A percentile compares a stretch with the other conserved stretches of the same genome.
phyloP scores from a whole-genome alignment of 2,888 invertebrate genomes.

The Chrysotoxum bicinctum region DNA sequence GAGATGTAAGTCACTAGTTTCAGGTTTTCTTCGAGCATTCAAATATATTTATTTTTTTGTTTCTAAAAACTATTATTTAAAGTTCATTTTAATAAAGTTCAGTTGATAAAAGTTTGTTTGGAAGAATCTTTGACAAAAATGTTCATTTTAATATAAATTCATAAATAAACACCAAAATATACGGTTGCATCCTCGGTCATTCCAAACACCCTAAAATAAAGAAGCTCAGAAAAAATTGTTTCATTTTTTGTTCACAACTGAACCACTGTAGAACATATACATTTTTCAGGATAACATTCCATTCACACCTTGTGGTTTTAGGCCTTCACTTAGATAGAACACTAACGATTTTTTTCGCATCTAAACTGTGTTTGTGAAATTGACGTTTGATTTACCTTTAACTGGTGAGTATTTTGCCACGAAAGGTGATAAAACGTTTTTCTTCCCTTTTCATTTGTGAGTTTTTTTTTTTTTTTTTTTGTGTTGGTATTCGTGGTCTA shows the following conservation, averaged over 20 bases:
- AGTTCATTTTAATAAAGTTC: too few relatives aligned
- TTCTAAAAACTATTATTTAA: too few relatives aligned
- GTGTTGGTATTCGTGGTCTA: slow-evolving; percentile 43
- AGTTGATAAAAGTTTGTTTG: too few relatives aligned
- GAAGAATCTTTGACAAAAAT: too few relatives aligned
- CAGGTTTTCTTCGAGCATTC: too few relatives aligned
- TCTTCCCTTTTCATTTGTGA: slow-evolving; percentile 19
- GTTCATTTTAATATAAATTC: too few relatives aligned
- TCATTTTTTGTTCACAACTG: neutral
- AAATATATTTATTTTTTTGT: too few relatives aligned
- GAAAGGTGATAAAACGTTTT: slow-evolving; percentile 27
- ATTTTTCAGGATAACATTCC: neutral
- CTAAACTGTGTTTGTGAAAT: slow-evolving; percentile 51
- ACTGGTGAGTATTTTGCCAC: slow-evolving; percentile 17
- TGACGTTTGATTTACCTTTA: slow-evolving; percentile 65
- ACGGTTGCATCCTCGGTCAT: too few relatives aligned
- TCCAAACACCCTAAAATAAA: neutral
- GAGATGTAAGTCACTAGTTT: too few relatives aligned
- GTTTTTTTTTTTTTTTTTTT: slow-evolving; percentile 15
- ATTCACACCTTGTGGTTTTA: slow-evolving; percentile 4
- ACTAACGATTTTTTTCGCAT: slow-evolving; percentile 17
- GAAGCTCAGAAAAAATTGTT: neutral
- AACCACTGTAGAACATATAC: neutral
- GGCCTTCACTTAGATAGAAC: neutral
- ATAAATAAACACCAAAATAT: too few relatives aligned